phyloP scores from a whole-genome alignment of 2,888 invertebrate genomes.

The Anorthoa munda region DNA sequence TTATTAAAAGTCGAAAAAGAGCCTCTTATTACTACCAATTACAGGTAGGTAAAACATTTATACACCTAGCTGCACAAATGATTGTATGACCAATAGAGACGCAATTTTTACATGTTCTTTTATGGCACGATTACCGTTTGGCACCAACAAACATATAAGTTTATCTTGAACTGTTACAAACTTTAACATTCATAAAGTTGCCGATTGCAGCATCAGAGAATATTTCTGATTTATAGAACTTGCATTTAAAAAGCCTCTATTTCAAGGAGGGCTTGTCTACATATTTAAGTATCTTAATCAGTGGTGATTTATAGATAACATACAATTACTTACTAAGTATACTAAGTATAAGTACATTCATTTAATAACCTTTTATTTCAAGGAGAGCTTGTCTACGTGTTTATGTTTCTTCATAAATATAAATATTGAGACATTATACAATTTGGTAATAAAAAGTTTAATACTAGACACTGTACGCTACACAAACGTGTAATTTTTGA shows the following conservation, averaged over 20 bases:
- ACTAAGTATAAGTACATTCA: background rate
- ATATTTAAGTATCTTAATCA: background rate
- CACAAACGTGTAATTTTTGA: background rate
- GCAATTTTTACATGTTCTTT: background rate
- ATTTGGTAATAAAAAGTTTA: constrained; percentile 4
- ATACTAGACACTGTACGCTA: constrained; percentile 16
- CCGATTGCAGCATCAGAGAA: background rate
- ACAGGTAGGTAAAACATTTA: background rate
- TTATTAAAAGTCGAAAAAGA: background rate
- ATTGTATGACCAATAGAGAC: background rate
- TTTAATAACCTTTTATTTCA: constrained; percentile 6
- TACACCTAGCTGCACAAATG: background rate
- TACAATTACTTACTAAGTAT: too few relatives aligned
- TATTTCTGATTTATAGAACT: background rate
- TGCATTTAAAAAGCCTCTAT: constrained; percentile 12
- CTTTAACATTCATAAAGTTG: background rate
- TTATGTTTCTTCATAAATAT: background rate
- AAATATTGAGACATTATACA: background rate
- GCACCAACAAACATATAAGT: background rate
- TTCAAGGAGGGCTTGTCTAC: background rate
- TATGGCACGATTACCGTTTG: background rate
- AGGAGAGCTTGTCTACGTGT: background rate
- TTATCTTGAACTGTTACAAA: background rate
- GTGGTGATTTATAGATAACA: too few relatives aligned
- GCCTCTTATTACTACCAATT: background rate